Evolutionary conservation across 2,888 invertebrate genomes (phyloP).

Genomic region (Glaucopsyche alexis): DNA sequence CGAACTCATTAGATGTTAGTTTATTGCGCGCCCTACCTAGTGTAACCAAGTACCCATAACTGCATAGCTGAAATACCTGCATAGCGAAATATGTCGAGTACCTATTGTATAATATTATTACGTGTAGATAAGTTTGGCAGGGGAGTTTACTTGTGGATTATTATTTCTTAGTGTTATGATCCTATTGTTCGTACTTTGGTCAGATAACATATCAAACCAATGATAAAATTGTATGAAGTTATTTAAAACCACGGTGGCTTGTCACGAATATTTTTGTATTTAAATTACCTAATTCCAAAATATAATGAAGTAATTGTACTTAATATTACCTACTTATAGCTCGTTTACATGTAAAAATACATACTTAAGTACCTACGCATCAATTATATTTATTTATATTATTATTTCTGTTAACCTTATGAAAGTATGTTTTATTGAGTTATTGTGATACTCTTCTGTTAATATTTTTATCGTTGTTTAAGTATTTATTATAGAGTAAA

Average conservation of each 20-base stretch:
- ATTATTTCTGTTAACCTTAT: too few species aligned
- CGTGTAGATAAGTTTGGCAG: neutral
- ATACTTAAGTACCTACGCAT: too few species aligned
- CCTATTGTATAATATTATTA: neutral
- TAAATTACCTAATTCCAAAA: neutral
- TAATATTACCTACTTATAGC: neutral
- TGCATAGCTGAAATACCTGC: too few species aligned
- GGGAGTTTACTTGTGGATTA: neutral
- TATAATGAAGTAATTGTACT: neutral
- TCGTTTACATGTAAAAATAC: too few species aligned
- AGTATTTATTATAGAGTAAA: too few species aligned
- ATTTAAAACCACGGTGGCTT: neutral
- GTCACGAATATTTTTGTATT: neutral
- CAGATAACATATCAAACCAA: neutral
- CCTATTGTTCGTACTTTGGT: neutral
- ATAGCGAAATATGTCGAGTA: too few species aligned
- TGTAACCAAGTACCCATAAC: too few species aligned
- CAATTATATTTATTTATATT: too few species aligned
- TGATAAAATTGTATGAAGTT: neutral
- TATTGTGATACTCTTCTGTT: too few species aligned
- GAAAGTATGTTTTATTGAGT: too few species aligned
- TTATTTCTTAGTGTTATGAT: neutral
- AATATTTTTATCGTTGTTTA: too few species aligned
- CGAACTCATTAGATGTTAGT: too few species aligned
- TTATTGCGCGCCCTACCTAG: neutral